Percentiles rank a stretch among this genome's conserved stretches.
Conservation (phyloP, 2,797 vertebrate genomes). For the Melopsittacus undulatus region DNA sequence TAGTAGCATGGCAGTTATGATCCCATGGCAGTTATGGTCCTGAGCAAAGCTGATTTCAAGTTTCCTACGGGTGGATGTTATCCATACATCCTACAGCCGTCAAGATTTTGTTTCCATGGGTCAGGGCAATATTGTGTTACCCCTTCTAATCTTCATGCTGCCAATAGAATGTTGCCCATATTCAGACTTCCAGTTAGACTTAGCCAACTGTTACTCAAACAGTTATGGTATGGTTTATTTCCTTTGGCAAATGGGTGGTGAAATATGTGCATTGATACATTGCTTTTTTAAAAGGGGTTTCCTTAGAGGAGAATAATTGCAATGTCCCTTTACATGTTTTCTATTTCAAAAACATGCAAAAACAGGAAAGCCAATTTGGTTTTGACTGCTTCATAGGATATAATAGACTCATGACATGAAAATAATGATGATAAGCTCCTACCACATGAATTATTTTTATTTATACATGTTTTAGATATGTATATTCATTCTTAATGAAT, state of each 20-base stretch:
- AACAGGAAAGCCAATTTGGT: neutral
- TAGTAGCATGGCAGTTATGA: neutral
- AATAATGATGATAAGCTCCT: neutral
- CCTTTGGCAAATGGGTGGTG: neutral
- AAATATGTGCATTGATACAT: neutral
- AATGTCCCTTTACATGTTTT: neutral
- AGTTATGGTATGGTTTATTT: neutral
- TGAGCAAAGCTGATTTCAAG: neutral
- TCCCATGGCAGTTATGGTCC: neutral
- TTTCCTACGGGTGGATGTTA: neutral
- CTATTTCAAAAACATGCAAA: neutral
- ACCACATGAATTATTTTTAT: neutral
- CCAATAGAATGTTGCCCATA: neutral
- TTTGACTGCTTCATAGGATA: neutral
- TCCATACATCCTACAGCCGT: neutral
- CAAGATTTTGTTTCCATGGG: neutral
- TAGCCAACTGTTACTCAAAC: neutral
- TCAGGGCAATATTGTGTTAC: neutral
- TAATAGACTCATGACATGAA: neutral
- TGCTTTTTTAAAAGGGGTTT: neutral
- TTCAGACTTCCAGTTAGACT: neutral
- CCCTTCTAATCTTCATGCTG: neutral
- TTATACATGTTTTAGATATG: neutral
- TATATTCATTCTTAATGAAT: neutral
- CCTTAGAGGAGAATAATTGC: neutral